Evolutionary conservation across 2,113 vertebrate genomes (phyloP), one percentile per base, ranked within the genome.

Genomic region (Bostrychus sinensis): DNA sequence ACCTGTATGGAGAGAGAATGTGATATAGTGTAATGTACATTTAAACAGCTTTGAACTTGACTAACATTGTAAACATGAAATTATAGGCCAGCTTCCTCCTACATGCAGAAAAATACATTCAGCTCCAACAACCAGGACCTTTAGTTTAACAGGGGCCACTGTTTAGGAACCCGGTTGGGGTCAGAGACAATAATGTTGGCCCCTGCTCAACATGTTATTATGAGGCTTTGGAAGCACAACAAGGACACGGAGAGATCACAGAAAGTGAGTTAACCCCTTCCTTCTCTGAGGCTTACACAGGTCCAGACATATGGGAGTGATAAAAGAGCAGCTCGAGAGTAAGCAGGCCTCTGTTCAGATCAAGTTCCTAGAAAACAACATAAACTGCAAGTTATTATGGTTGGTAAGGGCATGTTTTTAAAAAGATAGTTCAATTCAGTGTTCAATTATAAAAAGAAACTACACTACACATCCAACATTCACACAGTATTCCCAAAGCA

Each of bases 171-270:
- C n/a, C 8, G 13, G 13, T 23, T 16, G 23, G 46, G 14, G 23
- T 23, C 25, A 6, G 46, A 23, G 46, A 50, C 46, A 28, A 16
- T 26, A 13, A 26, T 16, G 13, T 7, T 7, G 22, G 46, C 22
- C 23, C 23, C 46, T 50, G 46, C 14, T 28, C 46, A 12, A 16
- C 23, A 16, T 50, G 43, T 20, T 81, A 61, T 48, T 60, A 23
- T 20, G 41, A 45, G 56, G 37, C 54, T 61, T 64, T 28, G 41
- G 5, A 23, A 70, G 72, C 50, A 81, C 38, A 60, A 77, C 16
- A 41, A 65, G 39, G 22, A 46, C 19, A 20, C 17, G n/a, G 55
- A 48, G 53, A 54, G 30, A 42, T 53, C 23, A 56, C 42, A 62
- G 7, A 32, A 59, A 38, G 69, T 42, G n/a, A 41, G 38, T 14